phyloP scores from a whole-genome alignment of 2,797 vertebrate genomes.

The Gymnoscopelus microlampas region DNA sequence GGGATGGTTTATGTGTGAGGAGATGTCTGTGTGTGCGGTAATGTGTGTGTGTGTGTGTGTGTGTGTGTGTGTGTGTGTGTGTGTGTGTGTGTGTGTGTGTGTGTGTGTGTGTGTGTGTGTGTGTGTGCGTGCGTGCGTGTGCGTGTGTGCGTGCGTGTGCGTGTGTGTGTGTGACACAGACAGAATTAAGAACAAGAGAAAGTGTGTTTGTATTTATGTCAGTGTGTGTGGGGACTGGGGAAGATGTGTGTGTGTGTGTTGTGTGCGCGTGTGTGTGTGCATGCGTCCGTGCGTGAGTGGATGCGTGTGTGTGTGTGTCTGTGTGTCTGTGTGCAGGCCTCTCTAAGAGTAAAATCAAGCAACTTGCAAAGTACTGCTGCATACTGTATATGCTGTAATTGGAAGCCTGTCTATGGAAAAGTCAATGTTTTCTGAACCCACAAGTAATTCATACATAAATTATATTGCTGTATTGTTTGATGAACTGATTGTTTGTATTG shows the following conservation, averaged over 20 bases:
- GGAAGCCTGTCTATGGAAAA: too few relatives aligned
- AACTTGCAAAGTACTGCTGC: too few relatives aligned
- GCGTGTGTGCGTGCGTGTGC: constrained; percentile 3
- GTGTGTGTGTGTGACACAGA: neutral
- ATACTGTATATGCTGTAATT: too few relatives aligned
- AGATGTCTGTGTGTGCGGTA: neutral
- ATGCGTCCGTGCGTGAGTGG: neutral
- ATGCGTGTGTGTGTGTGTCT: neutral
- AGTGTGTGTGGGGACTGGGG: too few relatives aligned
- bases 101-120: neutral
- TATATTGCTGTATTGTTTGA: too few relatives aligned
- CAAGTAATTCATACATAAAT: too few relatives aligned
- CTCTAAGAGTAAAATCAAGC: too few relatives aligned
- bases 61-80: neutral
- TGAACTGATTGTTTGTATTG: too few relatives aligned
- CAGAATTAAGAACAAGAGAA: constrained; percentile 13
- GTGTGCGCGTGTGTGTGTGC: too few relatives aligned
- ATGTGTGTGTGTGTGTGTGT: neutral
- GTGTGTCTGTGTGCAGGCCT: neutral
- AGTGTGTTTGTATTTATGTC: too few relatives aligned
- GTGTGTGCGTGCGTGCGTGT: neutral
- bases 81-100: constrained; percentile 1
- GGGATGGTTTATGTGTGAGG: neutral
- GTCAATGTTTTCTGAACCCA: too few relatives aligned
- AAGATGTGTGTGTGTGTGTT: neutral